Evolutionary conservation across 2,113 vertebrate species (phyloP), one percentile per base, ranked within the genome.

Genomic region (Ranitomeya imitator): DNA sequence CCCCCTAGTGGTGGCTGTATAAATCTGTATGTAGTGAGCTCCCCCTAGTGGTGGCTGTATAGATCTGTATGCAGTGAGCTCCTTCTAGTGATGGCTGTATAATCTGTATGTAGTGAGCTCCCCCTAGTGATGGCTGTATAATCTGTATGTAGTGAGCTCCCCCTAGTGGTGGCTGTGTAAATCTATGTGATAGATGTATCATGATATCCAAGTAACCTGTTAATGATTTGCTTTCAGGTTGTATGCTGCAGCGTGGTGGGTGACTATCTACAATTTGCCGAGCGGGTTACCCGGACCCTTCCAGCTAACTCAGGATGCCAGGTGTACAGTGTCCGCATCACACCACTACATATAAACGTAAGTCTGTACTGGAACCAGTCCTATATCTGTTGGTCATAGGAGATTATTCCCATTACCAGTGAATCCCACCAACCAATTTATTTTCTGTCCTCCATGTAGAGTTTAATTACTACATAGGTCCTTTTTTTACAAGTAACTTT

Each of bases 331-430:
- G 93, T 97, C 14, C 93, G 77, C 81, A 91, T 99, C 12, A 93
- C 95, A 55, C 96, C 98, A 0, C 90, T 99, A 86, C 95, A 95
- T 86, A 88, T 99, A 83, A 96, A 98, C 97, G 98, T 99, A 96
- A 95, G 51, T 84, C 37, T 52, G 31, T 16, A 5, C 9, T 54
- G 76, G 23, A 15, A 18, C 10, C 7, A 0, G 16, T 11, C 16
- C 37, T 79, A 10, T 26, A 0, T 37, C 15, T 8, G 11, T 5
- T 31, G 31, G 14, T 6, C 55, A 57, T 7, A 7, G 8, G 55
- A 7, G 8, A 11, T 57, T 57, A 9, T 57, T 13, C 12, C 12
- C 55, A 57, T 13, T 13, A 11, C 55, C 7, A 57, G 2, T 45
- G 37, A 45, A 45, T 45, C 37, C 37, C 37, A 45, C 37, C 37